phyloP scores from a whole-genome alignment of 2,113 vertebrate species.

The Pomatorhinus ruficollis region DNA sequence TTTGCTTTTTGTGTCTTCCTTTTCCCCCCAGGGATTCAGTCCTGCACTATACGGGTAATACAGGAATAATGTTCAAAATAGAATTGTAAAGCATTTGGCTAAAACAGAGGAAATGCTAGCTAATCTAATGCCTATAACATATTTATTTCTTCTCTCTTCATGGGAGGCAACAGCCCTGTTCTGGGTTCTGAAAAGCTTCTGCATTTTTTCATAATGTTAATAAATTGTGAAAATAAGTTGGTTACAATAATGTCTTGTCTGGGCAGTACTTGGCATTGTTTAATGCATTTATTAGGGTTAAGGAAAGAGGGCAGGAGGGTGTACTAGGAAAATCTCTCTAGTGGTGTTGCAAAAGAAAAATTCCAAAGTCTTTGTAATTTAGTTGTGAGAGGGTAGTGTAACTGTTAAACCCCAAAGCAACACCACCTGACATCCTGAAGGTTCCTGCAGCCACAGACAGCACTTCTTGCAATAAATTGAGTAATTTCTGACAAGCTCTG shows the following conservation, averaged over 20 bases:
- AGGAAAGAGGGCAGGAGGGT: not conserved
- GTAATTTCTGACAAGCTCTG: not conserved
- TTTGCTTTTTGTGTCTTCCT: not conserved
- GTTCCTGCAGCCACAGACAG: not conserved
- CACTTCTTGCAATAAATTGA: not conserved
- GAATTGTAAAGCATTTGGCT: not conserved
- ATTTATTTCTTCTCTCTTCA: not conserved
- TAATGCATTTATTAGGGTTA: not conserved
- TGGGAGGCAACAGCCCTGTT: not conserved
- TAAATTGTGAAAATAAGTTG: not conserved
- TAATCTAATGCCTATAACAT: not conserved
- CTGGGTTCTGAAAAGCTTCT: not conserved
- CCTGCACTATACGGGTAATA: not conserved
- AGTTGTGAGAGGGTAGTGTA: not conserved
- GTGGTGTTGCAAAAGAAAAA: not conserved
- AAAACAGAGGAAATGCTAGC: not conserved
- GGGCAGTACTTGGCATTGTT: not conserved
- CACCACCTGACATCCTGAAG: accelerated
- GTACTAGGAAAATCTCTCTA: not conserved
- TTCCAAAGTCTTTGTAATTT: not conserved
- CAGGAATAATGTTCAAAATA: not conserved
- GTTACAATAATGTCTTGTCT: not conserved
- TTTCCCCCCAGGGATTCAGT: not conserved
- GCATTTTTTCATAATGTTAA: not conserved
- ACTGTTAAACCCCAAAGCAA: not conserved